phyloP scores from a whole-genome alignment of 2,888 invertebrate species.

The Andrena praecox region DNA sequence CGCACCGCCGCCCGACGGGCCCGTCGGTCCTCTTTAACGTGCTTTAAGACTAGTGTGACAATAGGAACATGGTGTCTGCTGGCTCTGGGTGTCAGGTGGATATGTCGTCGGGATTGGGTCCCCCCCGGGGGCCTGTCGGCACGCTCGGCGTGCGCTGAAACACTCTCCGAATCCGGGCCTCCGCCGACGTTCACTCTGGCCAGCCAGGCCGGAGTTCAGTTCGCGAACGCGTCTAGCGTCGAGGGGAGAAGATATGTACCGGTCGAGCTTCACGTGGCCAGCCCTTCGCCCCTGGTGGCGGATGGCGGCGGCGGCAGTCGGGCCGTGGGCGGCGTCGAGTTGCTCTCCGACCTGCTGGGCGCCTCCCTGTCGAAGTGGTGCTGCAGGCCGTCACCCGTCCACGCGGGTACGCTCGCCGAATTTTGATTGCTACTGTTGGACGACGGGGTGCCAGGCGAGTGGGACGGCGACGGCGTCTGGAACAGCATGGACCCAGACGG shows the following conservation, averaged over 20 bases:
- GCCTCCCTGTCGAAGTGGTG: slow-evolving; percentile 87
- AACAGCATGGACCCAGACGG: slow-evolving; percentile 83
- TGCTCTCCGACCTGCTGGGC: slow-evolving; percentile 83
- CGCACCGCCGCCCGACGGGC: slow-evolving; percentile 42
- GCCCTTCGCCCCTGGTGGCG: slow-evolving; percentile 88
- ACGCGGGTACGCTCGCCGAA: slow-evolving; percentile 85
- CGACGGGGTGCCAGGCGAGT: slow-evolving; percentile 84
- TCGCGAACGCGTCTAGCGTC: slow-evolving; percentile 30
- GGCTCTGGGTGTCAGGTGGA: slow-evolving; percentile 65
- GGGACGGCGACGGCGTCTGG: slow-evolving; percentile 82
- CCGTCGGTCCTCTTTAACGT: slow-evolving; percentile 74
- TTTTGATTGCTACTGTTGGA: slow-evolving; percentile 82
- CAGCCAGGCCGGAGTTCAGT: slow-evolving; percentile 50
- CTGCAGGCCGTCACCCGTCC: slow-evolving; percentile 86
- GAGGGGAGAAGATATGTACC: slow-evolving; percentile 57
- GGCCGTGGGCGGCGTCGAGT: slow-evolving; percentile 83
- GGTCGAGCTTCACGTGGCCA: slow-evolving; percentile 87
- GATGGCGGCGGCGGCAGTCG: slow-evolving; percentile 88
- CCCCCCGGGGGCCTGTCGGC: slow-evolving; percentile 34
- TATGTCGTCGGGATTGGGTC: slow-evolving; percentile 56
- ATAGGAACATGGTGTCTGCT: slow-evolving; percentile 84
- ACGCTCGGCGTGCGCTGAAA: slow-evolving; percentile 54
- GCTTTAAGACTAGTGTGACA: slow-evolving; percentile 84
- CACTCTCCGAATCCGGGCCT: slow-evolving; percentile 31
- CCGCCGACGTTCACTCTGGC: slow-evolving; percentile 1